Conservation (phyloP, 2,797 vertebrate genomes). For the Tadarida brasiliensis region DNA sequence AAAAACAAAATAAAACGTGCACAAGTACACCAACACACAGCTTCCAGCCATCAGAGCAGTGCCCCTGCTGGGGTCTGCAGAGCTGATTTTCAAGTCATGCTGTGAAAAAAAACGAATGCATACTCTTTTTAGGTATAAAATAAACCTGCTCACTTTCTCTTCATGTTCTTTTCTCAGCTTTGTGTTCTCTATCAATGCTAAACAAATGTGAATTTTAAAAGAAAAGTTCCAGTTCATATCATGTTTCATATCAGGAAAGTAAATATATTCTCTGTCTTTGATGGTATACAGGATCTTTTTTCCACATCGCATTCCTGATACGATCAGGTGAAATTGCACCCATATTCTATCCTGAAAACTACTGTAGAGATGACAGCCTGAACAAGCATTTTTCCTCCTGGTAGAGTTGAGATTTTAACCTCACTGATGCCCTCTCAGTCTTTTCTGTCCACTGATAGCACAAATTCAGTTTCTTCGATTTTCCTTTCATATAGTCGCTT, state of each 20-base stretch:
- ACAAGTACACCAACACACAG: too few species aligned
- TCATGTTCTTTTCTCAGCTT: conserved; percentile 35
- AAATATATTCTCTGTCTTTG: neutral
- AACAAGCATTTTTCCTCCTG: neutral
- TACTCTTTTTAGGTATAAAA: neutral
- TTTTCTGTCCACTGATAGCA: neutral
- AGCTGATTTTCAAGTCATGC: neutral
- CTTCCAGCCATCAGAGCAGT: too few species aligned
- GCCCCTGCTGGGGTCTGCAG: too few species aligned
- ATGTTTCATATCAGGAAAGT: neutral
- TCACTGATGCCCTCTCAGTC: fast-evolving
- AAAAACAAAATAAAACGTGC: neutral
- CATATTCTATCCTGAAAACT: neutral
- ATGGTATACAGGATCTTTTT: neutral
- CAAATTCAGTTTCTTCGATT: neutral
- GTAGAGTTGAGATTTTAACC: neutral
- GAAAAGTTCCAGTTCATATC: neutral
- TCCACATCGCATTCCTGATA: fast-evolving
- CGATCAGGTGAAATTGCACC: fast-evolving
- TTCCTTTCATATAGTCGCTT: neutral
- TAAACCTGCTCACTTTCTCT: conserved; percentile 21
- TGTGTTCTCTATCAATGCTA: conserved; percentile 48
- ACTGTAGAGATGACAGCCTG: fast-evolving
- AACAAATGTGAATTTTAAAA: conserved; percentile 71
- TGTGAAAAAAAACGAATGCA: neutral